Evolutionary conservation across 2,888 invertebrate species (phyloP), one percentile per base, ranked within the genome.

Genomic region (Eulithis testata): DNA sequence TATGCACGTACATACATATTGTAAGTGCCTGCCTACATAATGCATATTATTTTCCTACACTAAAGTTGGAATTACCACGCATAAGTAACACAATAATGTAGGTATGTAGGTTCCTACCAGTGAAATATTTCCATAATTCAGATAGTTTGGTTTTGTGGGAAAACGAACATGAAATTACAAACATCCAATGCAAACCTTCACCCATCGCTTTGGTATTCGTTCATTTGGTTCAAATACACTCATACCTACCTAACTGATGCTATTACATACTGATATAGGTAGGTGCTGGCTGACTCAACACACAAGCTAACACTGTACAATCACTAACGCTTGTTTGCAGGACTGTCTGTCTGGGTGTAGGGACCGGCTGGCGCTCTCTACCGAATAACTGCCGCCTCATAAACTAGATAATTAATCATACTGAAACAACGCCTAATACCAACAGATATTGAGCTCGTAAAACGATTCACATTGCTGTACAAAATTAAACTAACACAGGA

Each of bases 391-490:
- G 77, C 73, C 75, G 79, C 80, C 78, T 80, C 79, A 80, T 84
- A 82, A 84, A 85, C 83, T 80, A 82, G 77, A 83, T 85, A 85
- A 85, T 88, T 86, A 85, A 84, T 88, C 82, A 85, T 85, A 81
- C 82, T 85, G 84, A 79, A 83, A 82, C 81, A 78, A 77, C 79
- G 76, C 73, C 80, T 79, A 70, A 69, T 71, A 70, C 66, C 56
- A 58, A 47, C 66, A 62, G 65, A 52, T 53, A 53, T 67, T 59
- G 49, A 62, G 64, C 60, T 61, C 63, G 63, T 67, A 65, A 66
- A 72, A 65, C 57, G 65, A 64, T 66, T 72, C 60, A 68, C 66
- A 66, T 63, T 62, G 63, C 63, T 56, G 44, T 59, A 31, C 54
- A 47, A 63, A 65, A 65, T 43, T n/a, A 36, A 66, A 50, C 8